Evolutionary conservation across 2,888 invertebrate species (phyloP).

Genomic region (Zygaena filipendulae): DNA sequence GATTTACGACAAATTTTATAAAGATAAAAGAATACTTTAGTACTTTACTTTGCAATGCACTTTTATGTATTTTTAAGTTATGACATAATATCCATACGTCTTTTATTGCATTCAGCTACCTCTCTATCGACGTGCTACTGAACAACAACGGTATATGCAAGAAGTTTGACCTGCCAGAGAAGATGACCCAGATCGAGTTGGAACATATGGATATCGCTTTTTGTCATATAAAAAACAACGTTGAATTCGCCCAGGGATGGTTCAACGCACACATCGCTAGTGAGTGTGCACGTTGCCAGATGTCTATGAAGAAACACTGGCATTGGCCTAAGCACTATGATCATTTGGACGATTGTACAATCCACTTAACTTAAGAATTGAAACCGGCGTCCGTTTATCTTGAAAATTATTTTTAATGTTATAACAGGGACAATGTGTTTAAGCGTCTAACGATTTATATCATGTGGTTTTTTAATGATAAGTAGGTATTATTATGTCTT

Average conservation of each 20-base stretch:
- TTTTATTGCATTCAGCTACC: slow-evolving; percentile 24
- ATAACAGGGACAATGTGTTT: no score
- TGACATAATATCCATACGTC: no score
- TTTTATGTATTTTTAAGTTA: no score
- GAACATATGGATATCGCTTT: slow-evolving; percentile 27
- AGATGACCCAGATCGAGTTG: slow-evolving; percentile 27
- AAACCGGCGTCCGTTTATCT: no score
- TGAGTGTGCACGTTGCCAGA: slow-evolving; percentile 15
- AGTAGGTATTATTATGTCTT: no score
- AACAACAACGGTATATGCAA: slow-evolving; percentile 35
- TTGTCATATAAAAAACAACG: slow-evolving; percentile 18
- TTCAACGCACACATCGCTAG: slow-evolving; percentile 14
- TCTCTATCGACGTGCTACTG: slow-evolving; percentile 30
- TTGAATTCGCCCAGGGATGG: slow-evolving; percentile 28
- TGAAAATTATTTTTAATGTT: no score
- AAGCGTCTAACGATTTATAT: no score
- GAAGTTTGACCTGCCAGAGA: slow-evolving; percentile 28
- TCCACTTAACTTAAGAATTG: slow-evolving; percentile 8
- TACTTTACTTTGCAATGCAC: no score
- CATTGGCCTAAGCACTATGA: slow-evolving; percentile 19
- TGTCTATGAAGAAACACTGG: slow-evolving; percentile 23
- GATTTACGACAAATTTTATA: no score
- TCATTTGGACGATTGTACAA: slow-evolving; percentile 20
- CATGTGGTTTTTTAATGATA: no score
- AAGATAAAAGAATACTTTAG: no score